Evolutionary conservation across 1,140 invertebrate genomes (phyloP).

Genomic region (Leguminivora glycinivorella): DNA sequence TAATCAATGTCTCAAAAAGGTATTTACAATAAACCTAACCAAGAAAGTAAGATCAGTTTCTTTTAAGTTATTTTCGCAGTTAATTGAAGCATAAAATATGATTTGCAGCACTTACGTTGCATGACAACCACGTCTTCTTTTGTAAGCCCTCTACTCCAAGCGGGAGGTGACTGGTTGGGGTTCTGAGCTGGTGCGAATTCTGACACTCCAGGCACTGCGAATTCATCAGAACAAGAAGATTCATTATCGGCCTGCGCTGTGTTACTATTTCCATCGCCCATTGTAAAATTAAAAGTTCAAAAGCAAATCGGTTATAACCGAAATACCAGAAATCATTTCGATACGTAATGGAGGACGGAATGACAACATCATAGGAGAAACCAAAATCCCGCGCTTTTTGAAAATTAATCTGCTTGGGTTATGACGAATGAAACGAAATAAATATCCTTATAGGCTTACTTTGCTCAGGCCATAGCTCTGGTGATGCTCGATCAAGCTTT

Average conservation of each 20-base stretch:
- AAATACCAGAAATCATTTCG: constrained; percentile 46
- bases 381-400: constrained; percentile 68
- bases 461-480: constrained; percentile 96
- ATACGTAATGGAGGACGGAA: constrained; percentile 49
- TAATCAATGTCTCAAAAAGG: background rate
- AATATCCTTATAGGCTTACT: constrained; percentile 82
- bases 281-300: constrained; percentile 64
- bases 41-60: background rate
- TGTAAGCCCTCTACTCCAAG: constrained; percentile 80
- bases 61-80: background rate
- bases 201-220: constrained; percentile 86
- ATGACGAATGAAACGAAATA: background rate
- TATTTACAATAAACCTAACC: constrained; percentile 17
- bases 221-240: constrained; percentile 61
- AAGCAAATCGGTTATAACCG: constrained; percentile 62
- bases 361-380: constrained; percentile 66
- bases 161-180: constrained; percentile 72
- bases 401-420: constrained; percentile 45
- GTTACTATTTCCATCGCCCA: constrained; percentile 59
- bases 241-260: constrained; percentile 46
- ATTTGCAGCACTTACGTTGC: constrained; percentile 81
- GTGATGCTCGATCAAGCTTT: constrained; percentile 93
- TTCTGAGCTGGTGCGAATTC: constrained; percentile 82
- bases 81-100: background rate
- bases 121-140: constrained; percentile 85